Percentiles rank a stretch among this genome's conserved stretches.
Evolutionary conservation across 1,140 invertebrate species (phyloP).

Genomic region (Gryllus bimaculatus): DNA sequence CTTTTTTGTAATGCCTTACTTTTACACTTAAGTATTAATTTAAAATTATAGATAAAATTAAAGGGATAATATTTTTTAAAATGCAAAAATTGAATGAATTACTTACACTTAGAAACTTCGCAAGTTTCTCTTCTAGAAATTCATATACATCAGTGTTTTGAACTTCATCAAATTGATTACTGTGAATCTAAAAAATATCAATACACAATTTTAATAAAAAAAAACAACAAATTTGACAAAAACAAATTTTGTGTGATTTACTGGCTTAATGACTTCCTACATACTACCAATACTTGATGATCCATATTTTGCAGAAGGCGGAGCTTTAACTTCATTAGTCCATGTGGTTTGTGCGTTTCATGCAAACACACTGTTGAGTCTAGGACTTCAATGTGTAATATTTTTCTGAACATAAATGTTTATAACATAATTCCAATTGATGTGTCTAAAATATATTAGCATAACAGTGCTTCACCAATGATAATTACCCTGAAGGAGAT

Average conservation of each 20-base stretch:
- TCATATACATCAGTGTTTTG: not conserved
- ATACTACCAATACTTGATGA: not conserved
- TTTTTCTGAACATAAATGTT: not conserved
- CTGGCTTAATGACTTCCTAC: not conserved
- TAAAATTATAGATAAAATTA: no score
- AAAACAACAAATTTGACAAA: not conserved
- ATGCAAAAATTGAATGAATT: no score
- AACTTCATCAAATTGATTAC: not conserved
- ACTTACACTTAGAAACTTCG: not conserved
- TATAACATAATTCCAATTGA: not conserved
- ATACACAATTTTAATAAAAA: not conserved
- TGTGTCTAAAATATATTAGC: no score
- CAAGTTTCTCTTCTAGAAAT: not conserved
- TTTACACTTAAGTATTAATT: no score
- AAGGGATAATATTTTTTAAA: no score
- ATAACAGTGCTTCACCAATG: not conserved
- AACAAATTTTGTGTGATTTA: not conserved
- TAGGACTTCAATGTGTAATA: slow-evolving; percentile 1
- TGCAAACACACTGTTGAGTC: slow-evolving; percentile 1
- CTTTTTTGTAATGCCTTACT: no score
- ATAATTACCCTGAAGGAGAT: not conserved
- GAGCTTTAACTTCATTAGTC: slow-evolving; percentile 6
- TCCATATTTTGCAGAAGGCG: not conserved
- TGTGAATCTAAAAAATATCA: not conserved
- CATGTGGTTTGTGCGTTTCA: not conserved